Base-by-base conservation (phyloP, 2,113 vertebrate species). In the Zootoca vivipara region DNA sequence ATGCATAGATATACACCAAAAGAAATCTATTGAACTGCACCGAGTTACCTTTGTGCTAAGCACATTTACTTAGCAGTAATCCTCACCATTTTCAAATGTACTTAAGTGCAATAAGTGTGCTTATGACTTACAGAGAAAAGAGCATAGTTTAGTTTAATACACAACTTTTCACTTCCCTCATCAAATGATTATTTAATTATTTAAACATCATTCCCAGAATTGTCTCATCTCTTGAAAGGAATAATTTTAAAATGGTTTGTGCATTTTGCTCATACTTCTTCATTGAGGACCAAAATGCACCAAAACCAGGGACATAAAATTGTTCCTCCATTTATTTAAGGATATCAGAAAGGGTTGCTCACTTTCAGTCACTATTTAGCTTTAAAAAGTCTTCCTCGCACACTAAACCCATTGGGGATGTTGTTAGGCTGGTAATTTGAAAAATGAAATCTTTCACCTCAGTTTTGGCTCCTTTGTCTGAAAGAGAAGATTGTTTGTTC, bases 401-500 rank as follows among this genome's bases (percentile, higher is more conserved):
- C 13, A n/a, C 35, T 28, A 46, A 46, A 10, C 28, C 40, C 24
- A 28, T 78, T 78, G 42, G 30, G 52, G 28, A 46, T 78, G 10
- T 5, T 33, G 30, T 9, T n/a, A 24, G 46, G 46, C 46, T 52
- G 46, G 46, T 52, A 52, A 52, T 52, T 9, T 12, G 46, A 52
- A 52, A 52, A 52, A 52, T 52, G 46, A 52, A 12, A 22, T 40
- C 9, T 40, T 26, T 40, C 35, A 77, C 28, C 64, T 65, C 16
- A 26, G 64, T 65, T 65, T 65, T 65, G 24, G 87, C 82, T 93
- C 90, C 86, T 95, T 94, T 95, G 90, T 94, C 73, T 82, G 69
- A 56, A 87, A 80, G 89, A 94, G 89, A 91, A 92, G 92, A 35
- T 85, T 92, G 64, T 83, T 94, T 91, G 74, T 72, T 84, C 89